These are phyloP conservation scores for Eurytoma californica DNA, from an alignment of 2,888 invertebrate species.

Conservation along the genomic window DNA sequence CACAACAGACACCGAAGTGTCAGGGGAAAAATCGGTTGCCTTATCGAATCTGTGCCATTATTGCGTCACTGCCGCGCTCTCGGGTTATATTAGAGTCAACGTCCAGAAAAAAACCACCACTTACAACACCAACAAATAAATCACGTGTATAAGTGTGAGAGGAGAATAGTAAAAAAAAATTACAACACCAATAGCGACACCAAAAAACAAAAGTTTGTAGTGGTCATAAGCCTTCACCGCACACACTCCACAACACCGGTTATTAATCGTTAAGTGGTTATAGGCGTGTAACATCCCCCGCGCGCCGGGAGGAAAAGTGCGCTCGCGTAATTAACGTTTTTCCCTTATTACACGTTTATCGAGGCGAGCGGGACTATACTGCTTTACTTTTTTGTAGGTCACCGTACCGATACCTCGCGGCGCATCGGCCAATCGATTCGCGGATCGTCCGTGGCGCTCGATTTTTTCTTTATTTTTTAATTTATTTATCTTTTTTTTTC, in stretches of 20 bases:
- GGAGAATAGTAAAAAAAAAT: slow-evolving; percentile 57
- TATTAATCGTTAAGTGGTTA: slow-evolving; percentile 65
- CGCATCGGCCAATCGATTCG: slow-evolving; percentile 8
- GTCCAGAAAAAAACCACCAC: slow-evolving; percentile 65
- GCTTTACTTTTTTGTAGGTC: slow-evolving; percentile 43
- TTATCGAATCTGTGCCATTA: slow-evolving; percentile 15
- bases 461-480: background rate
- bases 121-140: slow-evolving; percentile 69
- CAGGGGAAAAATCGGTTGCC: slow-evolving; percentile 22
- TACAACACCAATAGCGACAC: slow-evolving; percentile 75
- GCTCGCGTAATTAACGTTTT: slow-evolving; percentile 40
- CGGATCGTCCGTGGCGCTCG: background rate
- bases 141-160: background rate
- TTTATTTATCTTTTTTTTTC: too few species aligned
- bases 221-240: slow-evolving; percentile 70
- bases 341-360: slow-evolving; percentile 41
- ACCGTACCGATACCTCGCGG: slow-evolving; percentile 43
- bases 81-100: slow-evolving; percentile 12
- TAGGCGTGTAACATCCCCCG: slow-evolving; percentile 24
- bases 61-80: background rate
- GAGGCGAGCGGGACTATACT: slow-evolving; percentile 8
- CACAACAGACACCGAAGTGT: too few species aligned
- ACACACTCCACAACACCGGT: slow-evolving; percentile 67
- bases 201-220: slow-evolving; percentile 63
- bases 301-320: slow-evolving; percentile 22